These are phyloP conservation scores for Puma concolor DNA, from an alignment of 2,113 vertebrate species.

Conservation along the genomic window DNA sequence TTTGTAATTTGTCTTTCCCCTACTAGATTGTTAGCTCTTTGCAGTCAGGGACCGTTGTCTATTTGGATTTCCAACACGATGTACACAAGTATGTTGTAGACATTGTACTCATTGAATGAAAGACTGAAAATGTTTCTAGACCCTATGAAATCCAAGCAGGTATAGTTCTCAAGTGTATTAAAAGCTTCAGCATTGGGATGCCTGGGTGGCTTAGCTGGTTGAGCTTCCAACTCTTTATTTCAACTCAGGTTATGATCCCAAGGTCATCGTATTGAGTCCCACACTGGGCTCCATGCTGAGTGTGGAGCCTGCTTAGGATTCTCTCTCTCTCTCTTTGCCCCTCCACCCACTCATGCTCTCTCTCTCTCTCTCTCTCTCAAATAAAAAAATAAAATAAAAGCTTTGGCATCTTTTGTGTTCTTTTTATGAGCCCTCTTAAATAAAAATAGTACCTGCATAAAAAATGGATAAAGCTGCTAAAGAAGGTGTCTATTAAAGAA, in stretches of 20 bases:
- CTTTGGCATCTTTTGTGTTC: neutral
- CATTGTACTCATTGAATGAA: neutral
- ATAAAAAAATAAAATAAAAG: neutral
- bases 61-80: neutral
- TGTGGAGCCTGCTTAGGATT: no score
- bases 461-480: neutral
- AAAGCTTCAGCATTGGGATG: neutral
- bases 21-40: neutral
- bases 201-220: no score
- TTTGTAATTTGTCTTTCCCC: neutral
- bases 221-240: no score
- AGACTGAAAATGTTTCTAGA: neutral
- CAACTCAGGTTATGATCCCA: no score
- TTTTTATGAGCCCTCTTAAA: neutral
- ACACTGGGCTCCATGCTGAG: no score
- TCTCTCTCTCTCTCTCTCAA: no score
- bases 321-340: no score
- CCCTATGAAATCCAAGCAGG: neutral
- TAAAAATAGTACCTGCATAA: neutral
- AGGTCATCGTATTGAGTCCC: no score
- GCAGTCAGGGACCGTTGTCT: neutral
- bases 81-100: neutral
- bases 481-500: neutral
- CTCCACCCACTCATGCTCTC: no score
- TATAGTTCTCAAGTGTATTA: neutral